Evolutionary conservation across 2,797 vertebrate species (phyloP).

Genomic region (Amphiprion clarkii): DNA sequence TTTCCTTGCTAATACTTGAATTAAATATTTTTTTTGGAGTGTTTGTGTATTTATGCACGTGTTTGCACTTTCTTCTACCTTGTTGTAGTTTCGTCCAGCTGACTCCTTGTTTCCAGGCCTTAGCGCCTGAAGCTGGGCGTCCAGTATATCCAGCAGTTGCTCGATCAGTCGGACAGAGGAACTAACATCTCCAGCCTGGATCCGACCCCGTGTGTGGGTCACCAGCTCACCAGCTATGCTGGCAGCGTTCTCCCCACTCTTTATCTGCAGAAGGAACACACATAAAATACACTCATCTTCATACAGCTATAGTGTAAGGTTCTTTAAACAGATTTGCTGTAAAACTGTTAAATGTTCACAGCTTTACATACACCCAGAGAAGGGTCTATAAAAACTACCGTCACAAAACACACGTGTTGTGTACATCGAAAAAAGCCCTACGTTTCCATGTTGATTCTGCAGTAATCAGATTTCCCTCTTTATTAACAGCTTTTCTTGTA

Average conservation of each 20-base stretch:
- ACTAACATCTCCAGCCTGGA: slow-evolving; percentile 95
- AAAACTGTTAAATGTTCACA: slow-evolving; percentile 8
- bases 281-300: slow-evolving; percentile 6
- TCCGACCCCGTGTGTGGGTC: slow-evolving; percentile 92
- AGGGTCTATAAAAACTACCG: too few relatives aligned
- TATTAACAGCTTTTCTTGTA: slow-evolving; percentile 24
- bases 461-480: slow-evolving; percentile 35
- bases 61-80: slow-evolving; percentile 80
- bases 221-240: slow-evolving; percentile 94
- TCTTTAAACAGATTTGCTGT: not conserved
- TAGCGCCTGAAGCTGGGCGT: slow-evolving; percentile 93
- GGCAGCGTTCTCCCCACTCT: slow-evolving; percentile 95
- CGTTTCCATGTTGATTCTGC: slow-evolving; percentile 21
- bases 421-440: not conserved
- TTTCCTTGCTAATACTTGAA: slow-evolving; percentile 47
- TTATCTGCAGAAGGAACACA: slow-evolving; percentile 86
- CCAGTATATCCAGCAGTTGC: slow-evolving; percentile 94
- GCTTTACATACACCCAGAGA: too few relatives aligned
- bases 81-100: slow-evolving; percentile 93
- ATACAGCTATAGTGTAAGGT: not conserved
- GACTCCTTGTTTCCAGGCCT: slow-evolving; percentile 93
- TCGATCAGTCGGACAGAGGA: slow-evolving; percentile 95
- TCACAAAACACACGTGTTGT: not conserved
- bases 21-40: slow-evolving; percentile 24
- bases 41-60: slow-evolving; percentile 21